Evolutionary conservation across 2,888 invertebrate genomes (phyloP), one percentile per base, ranked within the genome.

Genomic region (Thera obeliscata): DNA sequence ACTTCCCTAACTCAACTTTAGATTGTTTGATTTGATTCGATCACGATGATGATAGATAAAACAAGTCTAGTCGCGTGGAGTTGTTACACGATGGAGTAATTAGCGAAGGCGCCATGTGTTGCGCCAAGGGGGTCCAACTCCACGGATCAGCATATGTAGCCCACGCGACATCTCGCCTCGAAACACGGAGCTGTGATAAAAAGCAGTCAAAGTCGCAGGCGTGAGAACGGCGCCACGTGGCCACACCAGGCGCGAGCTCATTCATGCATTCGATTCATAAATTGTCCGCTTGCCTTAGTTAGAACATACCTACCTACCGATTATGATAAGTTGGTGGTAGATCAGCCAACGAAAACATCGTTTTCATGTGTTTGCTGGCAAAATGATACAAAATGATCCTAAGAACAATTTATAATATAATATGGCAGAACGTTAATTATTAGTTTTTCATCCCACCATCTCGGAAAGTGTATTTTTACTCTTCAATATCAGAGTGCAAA

Each of bases 251-350:
- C 84, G 83, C 81, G 78, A 84, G 84, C 87, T 88, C 92, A 93
- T 93, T 93, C 93, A 93, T 90, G 87, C 88, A 90, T 92, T 91
- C 92, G 91, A 93, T 93, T 93, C 93, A 93, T 92, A 87, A 90
- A 87, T 82, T 85, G 85, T 84, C 84, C 80, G 77, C 78, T 82
- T 72, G 78, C 77, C 79, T 84, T 73, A 33, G 49, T 50, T 46
- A 82, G 78, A 81, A 78, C 81, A 80, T 71, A 77, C 75, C 22
- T 22, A 22, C 22, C 22, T 22, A 77, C 74, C 69, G 70, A 71
- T 72, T 59, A 58, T 7, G 12, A 70, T 71, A 74, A 72, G 74
- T 72, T 65, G 63, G 71, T 62, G 8, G 6, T 43, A 7, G 22
- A 22, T 22, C 22, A 22, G 22, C 22, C 22, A 22, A 22, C 22